Conservation (phyloP, 2,888 invertebrate species). For the Leptinotarsa juncta region DNA sequence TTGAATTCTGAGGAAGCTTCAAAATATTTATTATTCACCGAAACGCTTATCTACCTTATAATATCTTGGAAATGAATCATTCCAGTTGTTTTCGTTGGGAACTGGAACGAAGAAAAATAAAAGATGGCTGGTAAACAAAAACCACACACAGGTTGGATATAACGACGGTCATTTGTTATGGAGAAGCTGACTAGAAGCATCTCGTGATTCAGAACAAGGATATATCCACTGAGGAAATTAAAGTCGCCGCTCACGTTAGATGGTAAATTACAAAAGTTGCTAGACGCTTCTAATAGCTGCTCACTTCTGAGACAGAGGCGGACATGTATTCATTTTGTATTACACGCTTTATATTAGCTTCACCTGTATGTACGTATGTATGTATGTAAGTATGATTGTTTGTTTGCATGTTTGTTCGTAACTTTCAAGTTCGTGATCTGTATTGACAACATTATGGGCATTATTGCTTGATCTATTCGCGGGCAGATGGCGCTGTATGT, state of each 20-base stretch:
- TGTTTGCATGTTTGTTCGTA: no score
- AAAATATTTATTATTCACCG: no score
- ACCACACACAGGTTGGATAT: not conserved
- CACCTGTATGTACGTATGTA: no score
- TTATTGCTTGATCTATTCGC: no score
- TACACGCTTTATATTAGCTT: no score
- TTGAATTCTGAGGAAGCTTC: no score
- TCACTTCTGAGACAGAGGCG: not conserved
- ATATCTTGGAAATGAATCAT: not conserved
- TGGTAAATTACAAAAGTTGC: not conserved
- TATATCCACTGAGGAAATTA: slow-evolving; percentile 3
- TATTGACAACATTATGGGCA: no score
- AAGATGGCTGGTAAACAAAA: not conserved
- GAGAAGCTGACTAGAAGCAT: not conserved
- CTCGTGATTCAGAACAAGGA: slow-evolving; percentile 8
- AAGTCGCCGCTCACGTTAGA: slow-evolving; percentile 1
- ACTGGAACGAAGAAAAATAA: not conserved
- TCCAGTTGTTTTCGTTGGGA: not conserved
- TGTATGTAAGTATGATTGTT: no score
- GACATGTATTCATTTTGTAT: not conserved
- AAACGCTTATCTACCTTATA: no score
- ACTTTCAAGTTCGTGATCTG: no score
- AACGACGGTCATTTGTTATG: not conserved
- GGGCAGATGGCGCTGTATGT: no score
- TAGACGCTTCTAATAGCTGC: not conserved